Conservation (phyloP, 2,797 vertebrate species). For the Halcyon badia region DNA sequence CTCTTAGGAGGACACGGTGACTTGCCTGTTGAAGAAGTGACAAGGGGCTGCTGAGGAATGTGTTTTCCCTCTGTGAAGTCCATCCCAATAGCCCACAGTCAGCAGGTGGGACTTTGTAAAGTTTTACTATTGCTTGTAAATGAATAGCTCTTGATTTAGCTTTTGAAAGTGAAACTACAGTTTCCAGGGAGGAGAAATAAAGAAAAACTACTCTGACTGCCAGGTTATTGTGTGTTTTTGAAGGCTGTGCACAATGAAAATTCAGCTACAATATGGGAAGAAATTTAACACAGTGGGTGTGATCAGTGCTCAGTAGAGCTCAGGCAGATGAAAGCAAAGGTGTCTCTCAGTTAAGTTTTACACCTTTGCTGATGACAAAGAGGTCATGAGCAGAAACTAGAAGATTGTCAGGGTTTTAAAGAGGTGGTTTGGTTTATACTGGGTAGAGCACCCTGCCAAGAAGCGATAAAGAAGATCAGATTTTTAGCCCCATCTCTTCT, state of each 20-base stretch:
- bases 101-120: not conserved
- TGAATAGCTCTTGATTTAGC: not conserved
- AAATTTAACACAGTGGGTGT: not conserved
- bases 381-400: not conserved
- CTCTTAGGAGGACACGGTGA: not conserved
- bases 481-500: not conserved
- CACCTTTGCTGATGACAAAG: not conserved
- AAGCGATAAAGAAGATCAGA: not conserved
- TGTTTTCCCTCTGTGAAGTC: not conserved
- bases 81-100: not conserved
- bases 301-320: not conserved
- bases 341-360: not conserved
- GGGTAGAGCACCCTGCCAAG: not conserved
- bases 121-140: not conserved
- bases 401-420: not conserved
- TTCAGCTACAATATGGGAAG: not conserved
- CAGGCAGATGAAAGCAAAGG: not conserved
- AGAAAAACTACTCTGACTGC: not conserved
- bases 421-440: not conserved
- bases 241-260: not conserved
- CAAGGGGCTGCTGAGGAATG: not conserved
- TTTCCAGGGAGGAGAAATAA: not conserved
- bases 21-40: not conserved
- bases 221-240: not conserved
- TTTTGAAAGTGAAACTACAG: slow-evolving; percentile 7